A percentile compares a stretch with the other conserved stretches of the same genome.
These are phyloP conservation scores for Parauchenoglanis punctatus DNA, from an alignment of 2,797 vertebrate genomes.

Conservation along the genomic window DNA sequence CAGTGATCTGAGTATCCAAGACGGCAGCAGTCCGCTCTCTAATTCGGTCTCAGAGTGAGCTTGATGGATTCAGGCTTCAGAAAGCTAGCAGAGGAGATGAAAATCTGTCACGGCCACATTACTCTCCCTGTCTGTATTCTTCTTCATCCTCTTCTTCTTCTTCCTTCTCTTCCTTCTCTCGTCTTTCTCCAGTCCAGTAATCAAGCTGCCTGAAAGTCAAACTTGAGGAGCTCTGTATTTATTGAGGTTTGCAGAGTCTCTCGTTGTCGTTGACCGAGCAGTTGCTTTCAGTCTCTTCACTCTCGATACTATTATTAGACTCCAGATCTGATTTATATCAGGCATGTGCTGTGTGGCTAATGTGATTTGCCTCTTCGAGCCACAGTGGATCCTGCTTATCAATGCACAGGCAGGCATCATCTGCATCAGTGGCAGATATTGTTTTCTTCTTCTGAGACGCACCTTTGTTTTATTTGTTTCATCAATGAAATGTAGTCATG, in stretches of 20 bases:
- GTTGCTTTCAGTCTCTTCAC: constrained; percentile 30
- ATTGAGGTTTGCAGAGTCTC: constrained; percentile 11
- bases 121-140: background rate
- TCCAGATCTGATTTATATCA: constrained; percentile 38
- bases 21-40: background rate
- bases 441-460: constrained; percentile 17
- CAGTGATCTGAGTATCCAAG: background rate
- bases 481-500: background rate
- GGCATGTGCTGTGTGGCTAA: background rate
- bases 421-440: constrained; percentile 24
- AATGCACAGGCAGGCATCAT: constrained; percentile 23
- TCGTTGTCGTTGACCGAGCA: constrained; percentile 6
- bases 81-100: constrained; percentile 22
- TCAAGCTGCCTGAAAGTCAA: constrained; percentile 36
- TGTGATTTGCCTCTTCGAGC: constrained; percentile 30
- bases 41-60: constrained; percentile 26
- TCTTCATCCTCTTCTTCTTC: background rate
- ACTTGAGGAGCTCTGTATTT: constrained; percentile 24
- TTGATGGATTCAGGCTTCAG: constrained; percentile 37
- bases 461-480: constrained; percentile 25
- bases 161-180: constrained; percentile 10
- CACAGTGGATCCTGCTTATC: constrained; percentile 31
- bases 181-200: constrained; percentile 23
- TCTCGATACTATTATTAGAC: constrained; percentile 45
- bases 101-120: constrained; percentile 23